Evolutionary conservation across 2,113 vertebrate species (phyloP).

Genomic region (Tauraco erythrolophus): DNA sequence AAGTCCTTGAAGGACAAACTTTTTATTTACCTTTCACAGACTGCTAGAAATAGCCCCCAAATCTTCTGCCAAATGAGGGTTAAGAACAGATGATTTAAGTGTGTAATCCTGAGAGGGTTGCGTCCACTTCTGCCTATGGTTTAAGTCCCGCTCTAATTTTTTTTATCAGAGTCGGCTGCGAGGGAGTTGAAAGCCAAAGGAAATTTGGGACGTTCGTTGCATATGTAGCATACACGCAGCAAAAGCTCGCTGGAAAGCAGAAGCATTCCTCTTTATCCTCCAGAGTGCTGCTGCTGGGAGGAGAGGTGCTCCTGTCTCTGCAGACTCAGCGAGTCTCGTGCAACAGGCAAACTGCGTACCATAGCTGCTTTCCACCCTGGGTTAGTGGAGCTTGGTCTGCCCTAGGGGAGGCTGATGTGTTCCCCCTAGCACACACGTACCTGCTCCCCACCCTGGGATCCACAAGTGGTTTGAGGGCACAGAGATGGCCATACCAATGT

Average conservation of each 20-base stretch:
- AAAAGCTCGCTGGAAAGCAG: constrained; percentile 2
- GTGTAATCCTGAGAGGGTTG: background rate
- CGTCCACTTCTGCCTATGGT: background rate
- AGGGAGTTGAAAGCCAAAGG: constrained; percentile 21
- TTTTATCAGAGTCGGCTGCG: constrained; percentile 3
- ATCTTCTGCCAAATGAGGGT: background rate
- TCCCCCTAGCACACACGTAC: background rate
- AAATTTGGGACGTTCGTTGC: constrained; percentile 4
- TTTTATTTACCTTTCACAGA: background rate
- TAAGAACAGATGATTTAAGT: background rate
- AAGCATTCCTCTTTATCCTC: background rate
- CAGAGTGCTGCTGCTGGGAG: background rate
- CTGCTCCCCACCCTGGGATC: background rate
- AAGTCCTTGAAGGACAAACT: background rate
- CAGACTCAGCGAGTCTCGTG: background rate
- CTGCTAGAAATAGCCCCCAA: background rate
- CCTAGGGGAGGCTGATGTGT: background rate
- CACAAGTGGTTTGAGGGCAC: background rate
- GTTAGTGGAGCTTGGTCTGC: background rate
- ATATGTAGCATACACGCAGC: background rate
- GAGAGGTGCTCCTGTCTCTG: background rate
- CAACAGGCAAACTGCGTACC: background rate
- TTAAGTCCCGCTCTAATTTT: background rate
- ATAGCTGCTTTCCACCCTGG: background rate
- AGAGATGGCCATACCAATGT: background rate